phyloP scores from a whole-genome alignment of 2,113 vertebrate species.

The Porphyrio hochstetteri region DNA sequence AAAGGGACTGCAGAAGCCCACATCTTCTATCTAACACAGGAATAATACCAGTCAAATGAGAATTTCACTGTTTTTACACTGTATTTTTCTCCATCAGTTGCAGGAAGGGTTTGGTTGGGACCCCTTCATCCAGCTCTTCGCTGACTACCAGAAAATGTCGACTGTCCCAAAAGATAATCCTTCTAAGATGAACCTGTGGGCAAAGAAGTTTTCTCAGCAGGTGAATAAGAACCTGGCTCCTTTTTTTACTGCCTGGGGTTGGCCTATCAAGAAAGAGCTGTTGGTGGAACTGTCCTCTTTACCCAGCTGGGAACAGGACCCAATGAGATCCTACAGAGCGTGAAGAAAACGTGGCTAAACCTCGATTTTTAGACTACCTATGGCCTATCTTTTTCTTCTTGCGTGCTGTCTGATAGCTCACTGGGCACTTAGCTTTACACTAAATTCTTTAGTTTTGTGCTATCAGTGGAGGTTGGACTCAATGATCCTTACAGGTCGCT shows the following conservation, averaged over 20 bases:
- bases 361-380: neutral
- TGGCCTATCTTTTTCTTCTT: neutral
- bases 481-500: no score
- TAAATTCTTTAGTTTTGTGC: neutral
- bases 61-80: neutral
- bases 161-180: constrained; percentile 56
- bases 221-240: constrained; percentile 79
- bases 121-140: constrained; percentile 73
- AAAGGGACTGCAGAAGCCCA: neutral
- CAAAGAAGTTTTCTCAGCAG: constrained; percentile 74
- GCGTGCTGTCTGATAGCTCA: neutral
- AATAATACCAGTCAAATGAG: neutral
- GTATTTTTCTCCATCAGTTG: constrained; percentile 59
- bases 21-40: neutral
- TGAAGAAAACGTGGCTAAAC: constrained; percentile 51
- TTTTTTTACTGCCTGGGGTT: constrained; percentile 80
- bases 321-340: constrained; percentile 68
- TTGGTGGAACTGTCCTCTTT: constrained; percentile 67
- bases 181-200: constrained; percentile 81
- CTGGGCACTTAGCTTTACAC: neutral
- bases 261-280: constrained; percentile 77
- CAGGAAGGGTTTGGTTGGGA: constrained; percentile 83
- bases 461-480: neutral
- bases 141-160: constrained; percentile 74
- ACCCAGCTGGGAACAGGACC: constrained; percentile 78